These are phyloP conservation scores for Biston stratarius DNA, from an alignment of 2,888 invertebrate genomes.

Conservation along the genomic window DNA sequence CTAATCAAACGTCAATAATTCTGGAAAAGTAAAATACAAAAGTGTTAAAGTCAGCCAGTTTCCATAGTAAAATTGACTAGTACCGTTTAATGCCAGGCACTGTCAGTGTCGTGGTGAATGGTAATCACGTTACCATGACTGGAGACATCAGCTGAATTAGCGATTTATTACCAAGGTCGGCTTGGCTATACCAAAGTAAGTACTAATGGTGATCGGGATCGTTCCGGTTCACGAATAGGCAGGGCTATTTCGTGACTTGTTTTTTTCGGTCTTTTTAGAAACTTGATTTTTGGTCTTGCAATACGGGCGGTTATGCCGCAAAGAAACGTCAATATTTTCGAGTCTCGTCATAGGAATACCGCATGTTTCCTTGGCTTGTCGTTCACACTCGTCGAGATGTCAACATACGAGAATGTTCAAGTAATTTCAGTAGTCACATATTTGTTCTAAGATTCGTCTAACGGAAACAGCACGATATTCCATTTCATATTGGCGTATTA, in stretches of 20 bases:
- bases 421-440: not conserved
- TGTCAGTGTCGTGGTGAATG: slow-evolving; percentile 15
- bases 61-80: slow-evolving; percentile 22
- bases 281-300: not conserved
- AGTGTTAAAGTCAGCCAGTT: not conserved
- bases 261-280: not conserved
- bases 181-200: slow-evolving; percentile 3
- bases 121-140: slow-evolving; percentile 25
- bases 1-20: too few relatives aligned
- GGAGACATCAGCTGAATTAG: slow-evolving; percentile 28
- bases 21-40: too few relatives aligned
- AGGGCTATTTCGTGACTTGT: not conserved
- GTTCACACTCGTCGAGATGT: not conserved
- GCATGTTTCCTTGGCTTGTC: not conserved
- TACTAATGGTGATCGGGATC: slow-evolving; percentile 20
- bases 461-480: slow-evolving; percentile 7
- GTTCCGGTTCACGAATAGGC: slow-evolving; percentile 19
- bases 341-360: too few relatives aligned
- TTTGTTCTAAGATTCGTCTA: not conserved
- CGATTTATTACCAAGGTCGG: slow-evolving; percentile 42
- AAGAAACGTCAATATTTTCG: too few relatives aligned
- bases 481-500: slow-evolving; percentile 13
- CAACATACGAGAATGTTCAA: not conserved
- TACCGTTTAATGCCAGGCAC: slow-evolving; percentile 37
- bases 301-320: not conserved